Conservation (phyloP, 2,888 invertebrate species). For the Drosophila flavopinicola region DNA sequence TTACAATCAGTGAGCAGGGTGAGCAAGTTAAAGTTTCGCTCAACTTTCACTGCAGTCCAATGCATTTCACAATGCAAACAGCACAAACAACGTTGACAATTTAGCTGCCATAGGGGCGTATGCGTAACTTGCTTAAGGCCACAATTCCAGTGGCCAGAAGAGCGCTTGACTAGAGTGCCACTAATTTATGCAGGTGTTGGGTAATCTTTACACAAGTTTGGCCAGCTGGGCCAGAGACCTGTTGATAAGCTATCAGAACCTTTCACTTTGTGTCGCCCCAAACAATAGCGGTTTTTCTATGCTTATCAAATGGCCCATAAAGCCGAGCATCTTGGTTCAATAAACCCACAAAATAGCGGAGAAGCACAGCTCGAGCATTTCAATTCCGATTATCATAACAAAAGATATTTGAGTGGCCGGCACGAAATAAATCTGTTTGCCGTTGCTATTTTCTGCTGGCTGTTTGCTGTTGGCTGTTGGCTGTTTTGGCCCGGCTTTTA, state of each 20-base stretch:
- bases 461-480: no score
- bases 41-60: conserved; percentile 58
- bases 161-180: conserved; percentile 3
- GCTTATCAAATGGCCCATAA: conserved; percentile 43
- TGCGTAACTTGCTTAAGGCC: conserved; percentile 11
- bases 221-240: no score
- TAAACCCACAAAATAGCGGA: conserved; percentile 58
- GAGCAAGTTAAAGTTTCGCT: conserved; percentile 47
- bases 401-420: conserved; percentile 28
- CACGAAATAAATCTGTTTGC: conserved; percentile 9
- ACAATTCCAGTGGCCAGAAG: conserved; percentile 18
- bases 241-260: conserved; percentile 64
- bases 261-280: conserved; percentile 56
- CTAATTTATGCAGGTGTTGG: conserved; percentile 18
- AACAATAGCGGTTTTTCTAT: conserved; percentile 20
- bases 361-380: conserved; percentile 6
- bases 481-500: conserved; percentile 36
- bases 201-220: conserved; percentile 21
- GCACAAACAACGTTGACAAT: neutral
- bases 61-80: conserved; percentile 29
- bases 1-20: conserved; percentile 40
- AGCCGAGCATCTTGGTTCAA: conserved; percentile 49
- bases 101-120: neutral
- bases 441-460: conserved; percentile 17
- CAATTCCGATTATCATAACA: conserved; percentile 64